phyloP scores from a whole-genome alignment of 1,140 invertebrate genomes.

The Drosophila sp. region DNA sequence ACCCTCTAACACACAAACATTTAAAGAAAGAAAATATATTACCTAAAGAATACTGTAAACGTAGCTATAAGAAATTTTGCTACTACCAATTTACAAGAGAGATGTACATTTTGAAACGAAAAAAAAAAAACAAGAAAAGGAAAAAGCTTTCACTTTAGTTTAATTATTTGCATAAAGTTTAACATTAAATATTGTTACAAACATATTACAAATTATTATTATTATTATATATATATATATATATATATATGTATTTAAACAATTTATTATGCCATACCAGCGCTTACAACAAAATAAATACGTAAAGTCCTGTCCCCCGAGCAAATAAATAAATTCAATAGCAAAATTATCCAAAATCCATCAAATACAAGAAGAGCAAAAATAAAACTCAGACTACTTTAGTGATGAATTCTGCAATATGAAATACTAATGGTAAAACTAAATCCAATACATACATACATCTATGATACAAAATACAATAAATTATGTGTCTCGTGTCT shows the following conservation, averaged over 20 bases:
- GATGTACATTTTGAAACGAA: conserved; percentile 68
- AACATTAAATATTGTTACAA: conserved; percentile 78
- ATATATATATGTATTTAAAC: conserved; percentile 14
- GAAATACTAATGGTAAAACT: conserved; percentile 45
- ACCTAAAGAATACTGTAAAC: conserved; percentile 60
- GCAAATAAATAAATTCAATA: conserved; percentile 46
- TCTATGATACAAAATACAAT: conserved; percentile 45
- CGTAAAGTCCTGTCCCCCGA: conserved; percentile 37
- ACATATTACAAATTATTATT: conserved; percentile 76
- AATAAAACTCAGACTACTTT: conserved; percentile 8
- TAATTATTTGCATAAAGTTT: conserved; percentile 76
- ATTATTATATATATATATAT: conserved; percentile 1
- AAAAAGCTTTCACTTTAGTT: conserved; percentile 81
- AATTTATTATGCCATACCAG: conserved; percentile 73
- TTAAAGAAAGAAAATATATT: conserved; percentile 4
- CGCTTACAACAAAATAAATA: conserved; percentile 62
- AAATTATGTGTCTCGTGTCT: conserved; percentile 72
- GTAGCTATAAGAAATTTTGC: conserved; percentile 75
- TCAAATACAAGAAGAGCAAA: conserved; percentile 22
- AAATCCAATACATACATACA: conserved; percentile 36
- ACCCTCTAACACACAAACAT: conserved; percentile 31
- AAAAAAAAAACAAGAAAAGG: conserved; percentile 35
- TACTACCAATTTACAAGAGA: conserved; percentile 75
- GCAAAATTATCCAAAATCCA: conserved; percentile 56
- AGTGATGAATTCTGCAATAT: conserved; percentile 20